Conservation (phyloP, 2,113 vertebrate species). For the Dascyllus trimaculatus region DNA sequence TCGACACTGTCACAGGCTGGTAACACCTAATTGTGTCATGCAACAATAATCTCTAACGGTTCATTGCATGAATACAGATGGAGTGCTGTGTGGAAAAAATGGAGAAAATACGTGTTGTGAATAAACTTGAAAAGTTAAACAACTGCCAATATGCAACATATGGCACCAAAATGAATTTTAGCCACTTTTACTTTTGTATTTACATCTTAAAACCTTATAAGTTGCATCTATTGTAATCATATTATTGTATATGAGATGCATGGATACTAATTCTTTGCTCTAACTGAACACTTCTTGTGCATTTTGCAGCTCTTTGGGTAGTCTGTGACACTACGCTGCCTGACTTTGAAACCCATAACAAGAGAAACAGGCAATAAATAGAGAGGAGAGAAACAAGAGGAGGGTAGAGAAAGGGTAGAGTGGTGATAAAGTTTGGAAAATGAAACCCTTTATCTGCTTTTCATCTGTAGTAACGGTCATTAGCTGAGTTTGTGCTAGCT, state of each 20-base stretch:
- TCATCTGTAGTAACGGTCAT: slow-evolving; percentile 69
- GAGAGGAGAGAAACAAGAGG: slow-evolving; percentile 14
- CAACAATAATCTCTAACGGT: slow-evolving; percentile 56
- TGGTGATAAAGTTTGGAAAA: slow-evolving; percentile 64
- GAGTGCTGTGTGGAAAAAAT: slow-evolving; percentile 39
- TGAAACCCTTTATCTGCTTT: slow-evolving; percentile 75
- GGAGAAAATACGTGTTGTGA: slow-evolving; percentile 20
- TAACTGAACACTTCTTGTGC: slow-evolving; percentile 8
- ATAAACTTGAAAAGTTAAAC: slow-evolving; percentile 24
- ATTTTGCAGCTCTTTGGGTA: background rate
- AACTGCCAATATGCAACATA: background rate
- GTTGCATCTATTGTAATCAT: background rate
- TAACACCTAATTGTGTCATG: slow-evolving; percentile 68
- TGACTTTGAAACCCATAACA: slow-evolving; percentile 51
- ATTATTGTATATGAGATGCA: background rate
- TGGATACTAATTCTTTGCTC: background rate
- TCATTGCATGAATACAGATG: slow-evolving; percentile 63
- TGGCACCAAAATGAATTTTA: slow-evolving; percentile 7
- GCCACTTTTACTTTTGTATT: background rate
- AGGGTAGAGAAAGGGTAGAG: slow-evolving; percentile 26
- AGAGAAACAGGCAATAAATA: slow-evolving; percentile 37
- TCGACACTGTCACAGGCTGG: slow-evolving; percentile 56
- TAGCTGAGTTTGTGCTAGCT: slow-evolving; percentile 56
- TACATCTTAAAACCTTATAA: background rate
- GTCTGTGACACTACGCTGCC: slow-evolving; percentile 2